These are phyloP conservation scores for Pyrocephalus nanus DNA, from an alignment of 2,797 vertebrate genomes.

Conservation along the genomic window DNA sequence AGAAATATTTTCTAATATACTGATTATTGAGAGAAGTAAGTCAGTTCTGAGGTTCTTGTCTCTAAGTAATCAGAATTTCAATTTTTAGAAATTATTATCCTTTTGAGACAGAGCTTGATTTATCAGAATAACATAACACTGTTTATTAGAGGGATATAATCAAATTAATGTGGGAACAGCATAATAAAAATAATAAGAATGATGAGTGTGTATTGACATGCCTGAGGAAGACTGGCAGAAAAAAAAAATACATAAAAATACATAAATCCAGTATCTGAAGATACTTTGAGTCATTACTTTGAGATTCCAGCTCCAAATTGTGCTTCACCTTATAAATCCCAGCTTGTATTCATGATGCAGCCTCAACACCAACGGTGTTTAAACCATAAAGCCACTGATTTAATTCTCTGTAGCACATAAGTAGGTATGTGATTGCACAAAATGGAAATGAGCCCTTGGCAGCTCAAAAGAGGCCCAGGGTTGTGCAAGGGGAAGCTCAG, in stretches of 20 bases:
- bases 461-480: not conserved
- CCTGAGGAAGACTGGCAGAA: not conserved
- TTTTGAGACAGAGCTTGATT: not conserved
- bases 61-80: not conserved
- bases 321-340: not conserved
- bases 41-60: not conserved
- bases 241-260: not conserved
- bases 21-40: not conserved
- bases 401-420: not conserved
- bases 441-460: not conserved
- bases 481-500: not conserved
- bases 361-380: not conserved
- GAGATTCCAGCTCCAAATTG: not conserved
- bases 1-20: not conserved
- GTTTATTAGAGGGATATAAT: not conserved
- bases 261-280: rapidly evolving
- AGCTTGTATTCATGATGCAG: not conserved
- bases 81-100: not conserved
- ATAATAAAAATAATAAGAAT: not conserved
- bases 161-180: not conserved
- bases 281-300: not conserved
- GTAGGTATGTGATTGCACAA: not conserved
- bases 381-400: not conserved
- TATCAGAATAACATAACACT: not conserved
- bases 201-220: not conserved